Evolutionary conservation across 1,140 invertebrate genomes (phyloP), one percentile per base, ranked within the genome.

Genomic region (Sarcophaga bullata): DNA sequence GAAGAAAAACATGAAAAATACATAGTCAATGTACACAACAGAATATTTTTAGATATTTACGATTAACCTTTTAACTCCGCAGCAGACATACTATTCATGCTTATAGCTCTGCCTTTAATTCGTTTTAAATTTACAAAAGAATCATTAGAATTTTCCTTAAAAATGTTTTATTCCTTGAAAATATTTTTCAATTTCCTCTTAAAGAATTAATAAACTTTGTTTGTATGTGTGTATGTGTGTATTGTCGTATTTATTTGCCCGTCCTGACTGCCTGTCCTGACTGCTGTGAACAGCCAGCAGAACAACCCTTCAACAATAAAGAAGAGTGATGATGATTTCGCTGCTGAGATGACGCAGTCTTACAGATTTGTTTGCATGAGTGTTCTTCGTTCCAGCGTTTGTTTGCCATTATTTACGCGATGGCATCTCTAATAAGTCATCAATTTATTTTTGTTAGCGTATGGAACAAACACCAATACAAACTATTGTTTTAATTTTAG

Each of bases 381-480:
- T 62, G 15, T 62, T 62, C 58, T 17, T n/a, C n/a, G 17, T n/a
- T 7, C 17, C 62, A 68, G 25, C 19, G 62, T 68, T 19, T 68
- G 9, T 10, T 68, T 68, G 17, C 19, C 6, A 68, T 68, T 25
- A n/a, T 19, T 37, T 25, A 1, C n/a, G 17, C 62, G 17, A 25
- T 68, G 62, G 9, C 62, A 68, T 68, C 62, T 9, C 62, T 9
- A 19, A 19, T 68, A 68, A 25, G n/a, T 68, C 62, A 68, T 68
- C 62, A 68, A 68, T 68, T 68, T 68, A 68, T 68, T 68, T 68
- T 68, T 68, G 62, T 68, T 17, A 68, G 6, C 10, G 62, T 19
- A 68, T 19, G 19, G n/a, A 15, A 62, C 6, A 62, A 62, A 58
- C 7, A 58, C 9, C 10, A 62, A 62, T 1, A 62, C 10, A 62